Evolutionary conservation across 2,888 invertebrate genomes (phyloP), one percentile per base, ranked within the genome.

Genomic region (Antheraea yamamai): DNA sequence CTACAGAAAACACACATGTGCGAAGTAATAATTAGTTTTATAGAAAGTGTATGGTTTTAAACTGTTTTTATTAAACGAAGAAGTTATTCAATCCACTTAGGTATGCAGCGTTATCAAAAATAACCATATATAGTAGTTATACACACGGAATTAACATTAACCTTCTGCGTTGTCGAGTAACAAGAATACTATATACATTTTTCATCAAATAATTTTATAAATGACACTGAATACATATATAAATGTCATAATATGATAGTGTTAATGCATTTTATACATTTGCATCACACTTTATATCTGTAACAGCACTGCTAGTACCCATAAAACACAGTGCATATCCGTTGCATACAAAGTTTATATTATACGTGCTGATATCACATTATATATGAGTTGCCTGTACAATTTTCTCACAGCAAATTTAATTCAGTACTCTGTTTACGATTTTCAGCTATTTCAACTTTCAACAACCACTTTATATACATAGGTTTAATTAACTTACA

Each of bases 321-420:
- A 74, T 76, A 76, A 89, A 91, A 81, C 79, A 77, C 72, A 78
- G 79, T 79, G 84, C 87, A 88, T 91, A 89, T 89, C 88, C 89
- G 90, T 90, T 91, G 91, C 90, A 90, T 91, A 87, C 86, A 83
- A 86, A 90, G 90, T 92, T 89, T 87, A 88, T 92, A 88, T 92
- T 93, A 92, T 92, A 92, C 88, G 88, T 82, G 83, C 84, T 83
- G 81, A 85, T 86, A 86, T 85, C 52, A 26, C 4, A 30, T 68
- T 68, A 7, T 18, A 68, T 73, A 73, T 68, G 10, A 61, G 52
- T 58, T 73, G 88, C 88, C 89, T 92, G 84, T 93, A 92, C 93
- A 93, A 82, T 82, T 86, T 85, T 81, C 85, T 83, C 30, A 55
- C 10, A 81, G 88, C 86, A 88, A 89, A 91, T 91, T 90, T 89